A percentile compares a stretch with the other conserved stretches of the same genome.
Conservation (phyloP, 1,140 invertebrate genomes). For the Ylistrum balloti region DNA sequence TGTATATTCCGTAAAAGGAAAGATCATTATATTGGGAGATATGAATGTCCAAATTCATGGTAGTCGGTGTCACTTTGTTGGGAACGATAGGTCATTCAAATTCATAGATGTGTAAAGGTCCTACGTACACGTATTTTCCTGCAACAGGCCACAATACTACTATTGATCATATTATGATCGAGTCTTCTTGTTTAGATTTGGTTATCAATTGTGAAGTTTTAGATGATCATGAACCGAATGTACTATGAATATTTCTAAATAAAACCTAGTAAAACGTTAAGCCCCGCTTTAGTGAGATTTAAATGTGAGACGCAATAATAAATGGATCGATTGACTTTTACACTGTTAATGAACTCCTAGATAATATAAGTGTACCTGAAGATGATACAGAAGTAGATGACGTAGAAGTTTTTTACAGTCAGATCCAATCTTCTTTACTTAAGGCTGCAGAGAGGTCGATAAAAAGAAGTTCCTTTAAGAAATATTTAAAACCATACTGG, state of each 20-base stretch:
- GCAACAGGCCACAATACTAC: neutral
- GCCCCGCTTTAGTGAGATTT: neutral
- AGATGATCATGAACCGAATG: neutral
- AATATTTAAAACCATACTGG: too few species aligned
- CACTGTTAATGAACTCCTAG: neutral
- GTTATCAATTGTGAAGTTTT: neutral
- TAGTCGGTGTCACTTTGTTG: neutral
- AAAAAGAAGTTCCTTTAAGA: neutral
- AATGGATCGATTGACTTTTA: neutral
- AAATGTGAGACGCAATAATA: neutral
- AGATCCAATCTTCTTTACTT: neutral
- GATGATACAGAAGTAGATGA: neutral
- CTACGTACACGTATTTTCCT: neutral
- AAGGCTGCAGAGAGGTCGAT: neutral
- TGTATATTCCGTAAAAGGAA: neutral
- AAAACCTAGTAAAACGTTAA: neutral
- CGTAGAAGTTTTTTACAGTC: neutral
- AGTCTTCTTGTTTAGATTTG: neutral
- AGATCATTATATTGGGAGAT: neutral
- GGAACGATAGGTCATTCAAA: neutral
- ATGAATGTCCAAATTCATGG: neutral
- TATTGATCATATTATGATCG: too few species aligned
- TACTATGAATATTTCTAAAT: neutral
- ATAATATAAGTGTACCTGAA: too few species aligned
- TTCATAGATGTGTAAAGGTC: neutral